Base-by-base conservation (phyloP, 1,140 invertebrate species). In the Scaptomyza graminum region DNA sequence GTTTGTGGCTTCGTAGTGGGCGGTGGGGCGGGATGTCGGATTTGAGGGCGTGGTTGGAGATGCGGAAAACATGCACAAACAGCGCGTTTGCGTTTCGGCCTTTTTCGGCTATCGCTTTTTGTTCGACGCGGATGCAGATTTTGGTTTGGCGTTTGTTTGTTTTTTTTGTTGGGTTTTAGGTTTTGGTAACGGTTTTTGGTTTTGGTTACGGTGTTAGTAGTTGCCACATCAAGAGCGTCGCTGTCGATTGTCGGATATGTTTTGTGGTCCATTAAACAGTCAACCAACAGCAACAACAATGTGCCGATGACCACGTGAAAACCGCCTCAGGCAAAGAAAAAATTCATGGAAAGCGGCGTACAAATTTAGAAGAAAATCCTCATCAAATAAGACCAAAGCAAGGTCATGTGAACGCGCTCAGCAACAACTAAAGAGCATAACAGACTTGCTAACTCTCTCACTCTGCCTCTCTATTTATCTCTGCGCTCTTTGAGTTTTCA, bases 221-320 rank as follows among this genome's bases (percentile, higher is more conserved):
- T n/a, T 34, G 47, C 52, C 67, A 64, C 61, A 56, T 64, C 52
- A 56, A 64, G 34, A 52, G 54, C 52, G 68, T 65, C 64, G 65
- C 46, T 60, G 67, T 66, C 61, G 67, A 81, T 75, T 64, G 60
- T 54, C 62, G 74, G 79, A 56, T 84, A 76, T 69, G 69, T 87
- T 87, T 88, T 88, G 79, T 67, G 83, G 79, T 88, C 79, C 79
- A 88, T 83, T 88, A 88, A 79, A 73, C 62, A 72, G 66, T 66
- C 79, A 61, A 12, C 52, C 18, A 47, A 39, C 51, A 60, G 41
- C 43, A 52, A 73, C 71, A 75, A 56, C 43, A 59, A 46, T 31
- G 28, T 31, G 5, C 28, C 7, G 28, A 31, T 31, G 28, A 31
- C 28, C 28, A 31, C 28, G 1, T 31, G 28, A 61, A 28, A 54